phyloP scores from a whole-genome alignment of 1,140 invertebrate genomes.

The Steinernema feltiae region DNA sequence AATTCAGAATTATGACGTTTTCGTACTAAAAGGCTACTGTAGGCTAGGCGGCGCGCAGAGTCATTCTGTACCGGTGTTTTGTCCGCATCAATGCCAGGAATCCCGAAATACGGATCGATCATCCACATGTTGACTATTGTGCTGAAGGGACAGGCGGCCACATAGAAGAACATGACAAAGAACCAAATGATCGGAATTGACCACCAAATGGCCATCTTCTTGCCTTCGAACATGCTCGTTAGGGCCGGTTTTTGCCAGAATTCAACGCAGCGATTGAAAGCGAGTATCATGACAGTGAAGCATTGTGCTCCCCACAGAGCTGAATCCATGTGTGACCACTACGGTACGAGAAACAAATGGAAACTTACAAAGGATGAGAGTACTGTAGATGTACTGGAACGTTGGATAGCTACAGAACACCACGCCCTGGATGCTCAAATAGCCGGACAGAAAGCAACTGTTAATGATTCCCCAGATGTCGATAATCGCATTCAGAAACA shows the following conservation, averaged over 20 bases:
- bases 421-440: not conserved
- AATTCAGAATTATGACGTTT: not conserved
- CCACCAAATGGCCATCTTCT: not conserved
- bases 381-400: not conserved
- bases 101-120: not conserved
- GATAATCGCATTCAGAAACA: no score
- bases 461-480: no score
- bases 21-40: not conserved
- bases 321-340: not conserved
- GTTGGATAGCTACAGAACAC: not conserved
- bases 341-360: not conserved
- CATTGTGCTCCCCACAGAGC: not conserved
- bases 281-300: not conserved
- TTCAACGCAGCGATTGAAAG: not conserved
- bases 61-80: not conserved
- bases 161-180: not conserved
- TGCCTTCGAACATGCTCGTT: not conserved
- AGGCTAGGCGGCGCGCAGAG: not conserved
- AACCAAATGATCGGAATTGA: not conserved
- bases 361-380: not conserved
- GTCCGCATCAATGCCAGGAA: not conserved
- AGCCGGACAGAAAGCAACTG: not conserved
- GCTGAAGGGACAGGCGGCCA: not conserved
- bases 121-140: conserved; percentile 8
- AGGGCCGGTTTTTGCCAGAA: not conserved